Evolutionary conservation across 1,140 invertebrate species (phyloP), one percentile per base, ranked within the genome.

Genomic region (Neelides sp.): DNA sequence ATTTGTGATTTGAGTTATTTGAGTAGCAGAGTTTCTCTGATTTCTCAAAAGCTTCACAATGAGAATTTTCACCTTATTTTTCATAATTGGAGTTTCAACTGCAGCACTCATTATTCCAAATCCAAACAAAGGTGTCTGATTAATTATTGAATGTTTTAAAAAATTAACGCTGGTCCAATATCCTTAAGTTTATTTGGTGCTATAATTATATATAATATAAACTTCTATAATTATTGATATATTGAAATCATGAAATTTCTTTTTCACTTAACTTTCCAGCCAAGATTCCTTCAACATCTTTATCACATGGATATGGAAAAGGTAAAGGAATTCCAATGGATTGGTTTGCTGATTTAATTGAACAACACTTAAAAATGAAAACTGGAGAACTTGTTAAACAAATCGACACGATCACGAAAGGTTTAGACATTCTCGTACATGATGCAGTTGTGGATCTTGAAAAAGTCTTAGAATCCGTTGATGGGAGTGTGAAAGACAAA

Each of bases 271-370:
- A n/a, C n/a, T 32, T 8, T 32, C 7, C 7, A 32, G 28, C n/a
- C 28, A 32, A n/a, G n/a, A 5, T 32, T 8, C 28, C 7, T 8
- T 8, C n/a, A n/a, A 8, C n/a, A 32, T 8, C 7, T 32, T 32
- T 32, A 8, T 8, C 7, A 32, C n/a, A n/a, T 13, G n/a, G 28
- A 32, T 13, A 8, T 32, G 28, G 7, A 5, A 32, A 32, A n/a
- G n/a, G 7, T 32, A 32, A 5, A 32, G n/a, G 28, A 8, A 32
- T 8, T 32, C n/a, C 15, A 12, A 4, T 26, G 17, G 41, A 55
- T 36, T 55, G 41, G 32, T 39, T 55, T 22, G 3, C 49, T 7
- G 54, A 55, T 30, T 22, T 47, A 12, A 52, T 55, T 27, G 13
- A 37, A 30, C 17, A n/a, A 3, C 34, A 42, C 3, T 24, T 52